Percentiles rank a stretch among this genome's conserved stretches.
Evolutionary conservation across 2,888 invertebrate species (phyloP).

Genomic region (Hirtodrosophila histrioides): DNA sequence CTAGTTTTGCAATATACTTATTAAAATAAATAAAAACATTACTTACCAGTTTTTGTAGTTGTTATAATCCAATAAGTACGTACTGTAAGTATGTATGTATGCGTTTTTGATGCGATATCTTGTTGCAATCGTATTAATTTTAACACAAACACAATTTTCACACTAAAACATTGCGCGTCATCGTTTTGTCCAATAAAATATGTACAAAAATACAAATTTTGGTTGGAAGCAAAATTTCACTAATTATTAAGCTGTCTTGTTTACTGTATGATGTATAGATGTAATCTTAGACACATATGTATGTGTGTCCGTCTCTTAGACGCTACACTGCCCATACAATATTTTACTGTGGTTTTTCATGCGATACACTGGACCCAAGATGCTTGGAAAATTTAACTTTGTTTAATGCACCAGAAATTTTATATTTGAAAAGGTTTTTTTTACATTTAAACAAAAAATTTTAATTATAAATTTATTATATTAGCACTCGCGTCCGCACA

Average conservation of each 20-base stretch:
- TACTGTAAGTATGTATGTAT: slow-evolving; percentile 45
- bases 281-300: slow-evolving; percentile 12
- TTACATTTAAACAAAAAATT: slow-evolving; percentile 12
- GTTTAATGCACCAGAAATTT: slow-evolving; percentile 12
- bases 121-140: slow-evolving; percentile 55
- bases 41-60: slow-evolving; percentile 56
- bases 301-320: slow-evolving; percentile 49
- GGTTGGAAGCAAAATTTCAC: slow-evolving; percentile 59
- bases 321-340: slow-evolving; percentile 51
- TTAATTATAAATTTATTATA: slow-evolving; percentile 12
- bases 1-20: slow-evolving; percentile 31
- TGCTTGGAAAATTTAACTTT: slow-evolving; percentile 9
- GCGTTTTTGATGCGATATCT: slow-evolving; percentile 31
- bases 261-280: slow-evolving; percentile 40
- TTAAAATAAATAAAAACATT: slow-evolving; percentile 26
- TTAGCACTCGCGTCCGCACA: slow-evolving; percentile 49
- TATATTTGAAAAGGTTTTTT: slow-evolving; percentile 13
- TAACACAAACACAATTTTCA: slow-evolving; percentile 24
- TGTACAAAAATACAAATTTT: slow-evolving; percentile 15
- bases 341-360: slow-evolving; percentile 29
- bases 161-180: slow-evolving; percentile 3
- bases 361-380: slow-evolving; percentile 11
- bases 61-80: slow-evolving; percentile 63
- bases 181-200: slow-evolving; percentile 2
- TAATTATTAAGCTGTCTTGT: slow-evolving; percentile 48